Percentiles rank a stretch among this genome's conserved stretches.
These are phyloP conservation scores for Cydia fagiglandana DNA, from an alignment of 1,140 invertebrate genomes.

Conservation along the genomic window DNA sequence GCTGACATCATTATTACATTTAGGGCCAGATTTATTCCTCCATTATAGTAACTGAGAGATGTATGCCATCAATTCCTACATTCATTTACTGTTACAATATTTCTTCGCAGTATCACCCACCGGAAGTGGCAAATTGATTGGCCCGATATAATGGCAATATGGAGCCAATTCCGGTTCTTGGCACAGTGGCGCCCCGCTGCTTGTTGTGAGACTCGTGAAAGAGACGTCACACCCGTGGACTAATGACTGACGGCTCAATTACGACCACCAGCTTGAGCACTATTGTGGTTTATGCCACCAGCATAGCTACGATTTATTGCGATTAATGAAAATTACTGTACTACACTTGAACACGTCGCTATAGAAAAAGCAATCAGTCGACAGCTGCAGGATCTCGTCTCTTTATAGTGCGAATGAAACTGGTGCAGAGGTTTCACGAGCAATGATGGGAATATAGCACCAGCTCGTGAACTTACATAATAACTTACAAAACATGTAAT, in stretches of 20 bases:
- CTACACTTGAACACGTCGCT: constrained; percentile 10
- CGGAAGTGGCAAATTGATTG: constrained; percentile 64
- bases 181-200: constrained; percentile 63
- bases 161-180: constrained; percentile 53
- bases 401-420: neutral
- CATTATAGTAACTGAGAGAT: neutral
- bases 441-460: neutral
- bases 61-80: neutral
- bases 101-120: constrained; percentile 34
- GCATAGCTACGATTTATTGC: constrained; percentile 37
- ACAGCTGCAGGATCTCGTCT: neutral
- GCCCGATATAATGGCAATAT: constrained; percentile 51
- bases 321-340: constrained; percentile 24
- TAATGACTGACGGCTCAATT: constrained; percentile 53
- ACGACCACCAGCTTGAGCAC: constrained; percentile 45
- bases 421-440: neutral
- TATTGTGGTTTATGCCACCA: constrained; percentile 5
- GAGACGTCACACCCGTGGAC: constrained; percentile 64
- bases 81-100: constrained; percentile 4
- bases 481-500: too few relatives aligned
- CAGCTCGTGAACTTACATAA: too few relatives aligned
- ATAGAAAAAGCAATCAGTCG: constrained; percentile 7
- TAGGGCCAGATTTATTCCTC: neutral
- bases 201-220: constrained; percentile 62
- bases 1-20: neutral